These are phyloP conservation scores for Catagonus wagneri DNA, from an alignment of 2,113 vertebrate genomes.

Conservation along the genomic window DNA sequence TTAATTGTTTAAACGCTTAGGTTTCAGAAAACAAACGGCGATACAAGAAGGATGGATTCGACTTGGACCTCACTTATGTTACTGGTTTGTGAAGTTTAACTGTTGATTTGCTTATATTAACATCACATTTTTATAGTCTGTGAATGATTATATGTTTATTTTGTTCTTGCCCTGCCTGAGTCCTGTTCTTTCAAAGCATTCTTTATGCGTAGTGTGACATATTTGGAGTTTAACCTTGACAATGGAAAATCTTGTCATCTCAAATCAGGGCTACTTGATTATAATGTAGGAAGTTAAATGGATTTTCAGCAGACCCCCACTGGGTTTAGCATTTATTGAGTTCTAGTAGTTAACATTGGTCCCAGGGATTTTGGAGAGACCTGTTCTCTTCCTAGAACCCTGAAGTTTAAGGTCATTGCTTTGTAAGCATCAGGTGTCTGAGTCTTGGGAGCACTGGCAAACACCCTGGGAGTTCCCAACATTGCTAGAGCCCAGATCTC, in stretches of 20 bases:
- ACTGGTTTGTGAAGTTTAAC: slow-evolving; percentile 89
- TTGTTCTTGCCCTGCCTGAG: background rate
- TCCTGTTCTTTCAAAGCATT: slow-evolving; percentile 8
- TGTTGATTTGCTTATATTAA: slow-evolving; percentile 34
- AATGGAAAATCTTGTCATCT: background rate
- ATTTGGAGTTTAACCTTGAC: background rate
- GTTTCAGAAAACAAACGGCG: slow-evolving; percentile 97
- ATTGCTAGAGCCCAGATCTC: background rate
- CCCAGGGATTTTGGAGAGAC: background rate
- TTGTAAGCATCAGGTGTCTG: background rate
- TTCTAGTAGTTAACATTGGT: background rate
- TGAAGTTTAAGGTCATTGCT: background rate
- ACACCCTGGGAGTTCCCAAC: background rate
- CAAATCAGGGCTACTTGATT: background rate
- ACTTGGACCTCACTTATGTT: slow-evolving; percentile 97
- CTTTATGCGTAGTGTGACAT: background rate
- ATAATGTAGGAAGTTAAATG: background rate
- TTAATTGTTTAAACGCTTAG: slow-evolving; percentile 81
- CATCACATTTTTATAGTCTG: background rate
- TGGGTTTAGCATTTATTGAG: slow-evolving; percentile 1
- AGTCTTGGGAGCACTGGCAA: background rate
- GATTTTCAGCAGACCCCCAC: background rate
- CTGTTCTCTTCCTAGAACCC: background rate
- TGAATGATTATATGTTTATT: slow-evolving; percentile 2
- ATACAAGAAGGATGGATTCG: slow-evolving; percentile 96